A percentile compares a stretch with the other conserved stretches of the same genome.
Conservation (phyloP, 2,888 invertebrate species). For the Eupithecia subfuscata region DNA sequence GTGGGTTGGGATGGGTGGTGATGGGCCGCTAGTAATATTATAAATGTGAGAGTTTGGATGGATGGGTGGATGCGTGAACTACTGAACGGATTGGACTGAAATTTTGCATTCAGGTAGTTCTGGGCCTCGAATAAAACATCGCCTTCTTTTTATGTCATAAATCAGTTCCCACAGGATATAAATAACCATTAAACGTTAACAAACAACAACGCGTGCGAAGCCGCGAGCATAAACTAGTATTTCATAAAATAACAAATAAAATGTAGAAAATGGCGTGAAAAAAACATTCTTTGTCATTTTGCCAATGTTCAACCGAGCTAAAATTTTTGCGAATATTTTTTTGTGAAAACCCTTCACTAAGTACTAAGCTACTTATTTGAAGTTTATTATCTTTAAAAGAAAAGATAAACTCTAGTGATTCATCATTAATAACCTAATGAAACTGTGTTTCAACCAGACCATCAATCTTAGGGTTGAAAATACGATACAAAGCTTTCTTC, state of each 20-base stretch:
- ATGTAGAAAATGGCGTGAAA: not conserved
- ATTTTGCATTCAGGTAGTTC: too few species aligned
- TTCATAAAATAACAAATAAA: not conserved
- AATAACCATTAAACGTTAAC: too few species aligned
- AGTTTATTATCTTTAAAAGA: not conserved
- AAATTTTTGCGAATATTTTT: not conserved
- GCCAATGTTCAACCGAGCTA: not conserved
- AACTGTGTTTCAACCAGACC: constrained; percentile 31
- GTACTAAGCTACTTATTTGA: not conserved
- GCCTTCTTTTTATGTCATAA: too few species aligned
- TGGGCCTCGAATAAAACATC: too few species aligned
- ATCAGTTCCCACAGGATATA: too few species aligned
- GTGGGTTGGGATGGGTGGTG: too few species aligned
- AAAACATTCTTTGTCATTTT: too few species aligned
- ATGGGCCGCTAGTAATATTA: too few species aligned
- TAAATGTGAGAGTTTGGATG: too few species aligned
- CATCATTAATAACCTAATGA: constrained; percentile 54
- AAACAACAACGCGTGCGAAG: too few species aligned
- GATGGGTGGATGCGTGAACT: too few species aligned
- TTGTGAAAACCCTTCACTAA: not conserved
- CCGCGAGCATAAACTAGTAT: not conserved
- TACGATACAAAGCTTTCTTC: constrained; percentile 27
- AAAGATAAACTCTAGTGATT: constrained; percentile 22
- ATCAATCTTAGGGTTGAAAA: constrained; percentile 44
- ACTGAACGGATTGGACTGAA: too few species aligned